Evolutionary conservation across 2,797 vertebrate genomes (phyloP), one percentile per base, ranked within the genome.

Genomic region (Trichosurus vulpecula): DNA sequence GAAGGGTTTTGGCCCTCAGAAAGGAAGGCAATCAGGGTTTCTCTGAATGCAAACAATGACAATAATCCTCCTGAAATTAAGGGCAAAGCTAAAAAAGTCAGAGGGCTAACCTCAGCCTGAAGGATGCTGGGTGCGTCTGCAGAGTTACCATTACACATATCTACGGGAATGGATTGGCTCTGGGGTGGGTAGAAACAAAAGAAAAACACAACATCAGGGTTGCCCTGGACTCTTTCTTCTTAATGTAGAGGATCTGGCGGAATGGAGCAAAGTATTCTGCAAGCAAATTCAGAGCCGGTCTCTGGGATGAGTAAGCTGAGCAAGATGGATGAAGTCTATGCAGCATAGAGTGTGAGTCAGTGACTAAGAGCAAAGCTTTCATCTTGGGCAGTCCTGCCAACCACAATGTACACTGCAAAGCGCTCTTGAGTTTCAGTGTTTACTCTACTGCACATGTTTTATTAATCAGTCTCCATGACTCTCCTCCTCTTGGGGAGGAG

Each of bases 361-460:
- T 98, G 97, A 35, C 41, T 92, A 5, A 14, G 66, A 92, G 51
- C 47, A 81, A 93, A 4, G 52, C 90, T 74, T 95, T 94, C 35
- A 41, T 96, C 90, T 94, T 94, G 81, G 94, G 94, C 2, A 87
- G 89, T 95, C 16, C 93, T 94, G 93, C 97, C 97, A 97, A 98
- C 94, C 90, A 90, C 94, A 95, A 57, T 92, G 96, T 91, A 97
- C 96, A 95, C 96, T 97, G 95, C 66, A 93, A 81, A 92, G 58
- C 41, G n/a, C 53, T 94, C 81, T 96, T 31, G 94, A 94, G 95
- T 56, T 89, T 93, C 54, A 87, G 91, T 98, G 97, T 98, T 98
- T 95, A 97, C 94, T 96, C 93, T 97, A 57, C 92, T 90, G 35
- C 11, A 25, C 96, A 92, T 98, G 97, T 98, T 98, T 98, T 98